Percentiles rank a stretch among this genome's conserved stretches.
Evolutionary conservation across 2,113 vertebrate genomes (phyloP).

Genomic region (Ursus arctos): DNA sequence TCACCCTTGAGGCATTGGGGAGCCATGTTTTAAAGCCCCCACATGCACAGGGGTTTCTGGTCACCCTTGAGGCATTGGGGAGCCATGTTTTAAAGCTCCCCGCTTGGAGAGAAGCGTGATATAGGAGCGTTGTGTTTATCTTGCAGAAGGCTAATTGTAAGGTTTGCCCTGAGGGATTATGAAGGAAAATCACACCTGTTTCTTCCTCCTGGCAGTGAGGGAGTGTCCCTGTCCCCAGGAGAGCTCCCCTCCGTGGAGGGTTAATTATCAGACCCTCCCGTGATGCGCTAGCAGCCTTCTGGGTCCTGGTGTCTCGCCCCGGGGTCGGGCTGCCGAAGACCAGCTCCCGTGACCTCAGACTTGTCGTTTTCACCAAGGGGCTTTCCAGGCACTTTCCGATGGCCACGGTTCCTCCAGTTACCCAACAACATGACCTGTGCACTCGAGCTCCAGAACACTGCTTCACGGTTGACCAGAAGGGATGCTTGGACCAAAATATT

Average conservation of each 20-base stretch:
- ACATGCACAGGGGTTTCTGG: background rate
- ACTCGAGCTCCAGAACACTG: rapidly evolving
- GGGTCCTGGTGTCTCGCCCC: background rate
- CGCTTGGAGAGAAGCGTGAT: background rate
- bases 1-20: background rate
- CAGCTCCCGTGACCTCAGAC: conserved; percentile 5
- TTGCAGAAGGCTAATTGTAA: conserved; percentile 10
- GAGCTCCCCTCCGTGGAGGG: conserved; percentile 23
- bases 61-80: background rate
- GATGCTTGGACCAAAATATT: background rate
- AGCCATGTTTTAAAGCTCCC: background rate
- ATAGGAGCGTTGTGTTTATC: conserved; percentile 38
- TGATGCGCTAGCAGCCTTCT: background rate
- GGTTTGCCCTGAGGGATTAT: conserved; percentile 14
- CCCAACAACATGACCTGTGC: rapidly evolving
- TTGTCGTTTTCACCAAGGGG: conserved; percentile 17
- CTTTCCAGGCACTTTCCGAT: background rate
- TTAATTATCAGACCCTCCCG: conserved; percentile 67
- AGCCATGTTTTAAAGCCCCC: background rate
- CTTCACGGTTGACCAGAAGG: rapidly evolving
- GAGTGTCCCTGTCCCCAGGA: background rate
- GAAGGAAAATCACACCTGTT: conserved; percentile 46
- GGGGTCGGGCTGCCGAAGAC: background rate
- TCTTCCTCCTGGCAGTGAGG: conserved; percentile 50
- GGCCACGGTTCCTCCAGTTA: background rate